Evolutionary conservation across 2,888 invertebrate genomes (phyloP).

Genomic region (Cryptus viduatorius): DNA sequence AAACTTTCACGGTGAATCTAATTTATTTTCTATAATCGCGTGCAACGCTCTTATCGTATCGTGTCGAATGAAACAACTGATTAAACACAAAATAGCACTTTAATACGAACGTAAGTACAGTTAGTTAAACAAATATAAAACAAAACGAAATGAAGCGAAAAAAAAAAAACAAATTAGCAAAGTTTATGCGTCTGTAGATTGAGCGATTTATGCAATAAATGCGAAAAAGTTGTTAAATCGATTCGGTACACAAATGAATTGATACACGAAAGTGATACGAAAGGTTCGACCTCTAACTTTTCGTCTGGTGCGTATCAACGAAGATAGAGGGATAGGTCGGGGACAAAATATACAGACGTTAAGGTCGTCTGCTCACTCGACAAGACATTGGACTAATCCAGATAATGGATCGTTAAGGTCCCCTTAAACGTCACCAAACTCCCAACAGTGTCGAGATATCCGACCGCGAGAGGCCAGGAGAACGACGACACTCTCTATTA

Average conservation of each 20-base stretch:
- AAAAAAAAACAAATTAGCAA: no score
- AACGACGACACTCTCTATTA: conserved; percentile 2
- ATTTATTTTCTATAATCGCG: conserved; percentile 10
- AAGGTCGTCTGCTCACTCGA: conserved; percentile 19
- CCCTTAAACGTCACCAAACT: conserved; percentile 22
- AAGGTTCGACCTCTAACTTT: background rate
- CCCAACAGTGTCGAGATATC: background rate
- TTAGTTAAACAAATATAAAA: no score
- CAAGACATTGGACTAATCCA: conserved; percentile 40
- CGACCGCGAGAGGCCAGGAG: conserved; percentile 7
- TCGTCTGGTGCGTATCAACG: background rate
- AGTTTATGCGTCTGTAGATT: no score
- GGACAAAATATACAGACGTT: conserved; percentile 21
- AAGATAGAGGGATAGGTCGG: conserved; percentile 18
- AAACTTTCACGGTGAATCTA: conserved; percentile 1
- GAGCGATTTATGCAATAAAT: no score
- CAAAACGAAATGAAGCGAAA: no score
- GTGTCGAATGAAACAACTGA: no score
- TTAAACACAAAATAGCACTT: no score
- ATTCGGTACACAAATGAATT: background rate
- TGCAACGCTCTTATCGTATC: background rate
- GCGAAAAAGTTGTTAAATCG: background rate
- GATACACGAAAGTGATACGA: background rate
- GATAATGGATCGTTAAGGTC: conserved; percentile 55
- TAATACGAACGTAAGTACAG: no score